A percentile compares a stretch with the other conserved stretches of the same genome.
Evolutionary conservation across 2,113 vertebrate genomes (phyloP).

Genomic region (Amphiprion percula): DNA sequence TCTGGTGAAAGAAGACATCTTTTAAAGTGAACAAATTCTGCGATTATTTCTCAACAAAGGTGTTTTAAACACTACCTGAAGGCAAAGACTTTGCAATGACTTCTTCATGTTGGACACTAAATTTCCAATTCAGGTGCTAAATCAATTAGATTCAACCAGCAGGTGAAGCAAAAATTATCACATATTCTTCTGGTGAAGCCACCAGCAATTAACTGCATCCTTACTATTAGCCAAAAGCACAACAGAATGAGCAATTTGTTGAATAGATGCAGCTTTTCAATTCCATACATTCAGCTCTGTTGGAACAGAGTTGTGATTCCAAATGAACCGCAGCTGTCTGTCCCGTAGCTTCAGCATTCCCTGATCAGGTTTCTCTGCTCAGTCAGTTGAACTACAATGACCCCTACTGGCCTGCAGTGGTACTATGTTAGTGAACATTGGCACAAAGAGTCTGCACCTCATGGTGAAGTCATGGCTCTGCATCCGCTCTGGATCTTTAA

Average conservation of each 20-base stretch:
- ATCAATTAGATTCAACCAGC: conserved; percentile 67
- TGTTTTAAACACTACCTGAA: conserved; percentile 70
- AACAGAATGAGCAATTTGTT: conserved; percentile 12
- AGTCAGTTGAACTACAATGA: conserved; percentile 87
- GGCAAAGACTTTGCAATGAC: conserved; percentile 65
- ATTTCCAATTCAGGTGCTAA: conserved; percentile 69
- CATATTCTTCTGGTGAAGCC: conserved; percentile 16
- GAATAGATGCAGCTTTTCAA: conserved; percentile 2
- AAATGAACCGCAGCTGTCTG: conserved; percentile 44
- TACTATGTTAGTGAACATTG: conserved; percentile 43
- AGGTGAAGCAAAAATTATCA: conserved; percentile 35
- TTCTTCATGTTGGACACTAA: conserved; percentile 70
- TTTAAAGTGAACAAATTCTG: conserved; percentile 49
- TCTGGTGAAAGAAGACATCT: conserved; percentile 19
- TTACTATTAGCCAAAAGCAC: background rate
- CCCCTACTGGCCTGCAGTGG: conserved; percentile 87
- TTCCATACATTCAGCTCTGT: background rate
- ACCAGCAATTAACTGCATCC: background rate
- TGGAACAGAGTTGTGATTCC: conserved; percentile 47
- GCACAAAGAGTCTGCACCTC: conserved; percentile 56
- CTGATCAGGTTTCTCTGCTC: conserved; percentile 28
- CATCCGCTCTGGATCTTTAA: conserved; percentile 16
- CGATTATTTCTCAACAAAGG: conserved; percentile 74
- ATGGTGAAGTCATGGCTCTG: conserved; percentile 48
- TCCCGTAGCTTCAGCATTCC: conserved; percentile 24